A percentile compares a stretch with the other conserved stretches of the same genome.
Conservation (phyloP, 2,888 invertebrate species). For the Cephus pulcher region DNA sequence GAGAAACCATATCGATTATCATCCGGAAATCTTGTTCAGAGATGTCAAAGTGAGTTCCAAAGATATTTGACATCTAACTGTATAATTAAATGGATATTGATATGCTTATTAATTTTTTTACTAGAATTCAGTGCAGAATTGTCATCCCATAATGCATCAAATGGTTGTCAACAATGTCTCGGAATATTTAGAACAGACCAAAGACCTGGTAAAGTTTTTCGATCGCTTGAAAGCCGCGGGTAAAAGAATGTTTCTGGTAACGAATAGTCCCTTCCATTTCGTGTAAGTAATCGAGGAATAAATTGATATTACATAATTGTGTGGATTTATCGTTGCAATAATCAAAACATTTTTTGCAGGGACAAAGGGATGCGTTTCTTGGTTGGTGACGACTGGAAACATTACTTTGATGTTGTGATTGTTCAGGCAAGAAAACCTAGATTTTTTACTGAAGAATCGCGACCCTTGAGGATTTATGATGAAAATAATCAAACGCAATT, state of each 20-base stretch:
- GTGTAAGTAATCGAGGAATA: constrained; percentile 75
- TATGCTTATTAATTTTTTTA: constrained; percentile 47
- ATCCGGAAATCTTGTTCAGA: constrained; percentile 94
- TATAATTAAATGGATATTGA: not conserved
- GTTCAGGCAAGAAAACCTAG: constrained; percentile 95
- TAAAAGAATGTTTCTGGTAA: constrained; percentile 94
- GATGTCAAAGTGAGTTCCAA: constrained; percentile 82
- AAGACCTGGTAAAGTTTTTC: constrained; percentile 80
- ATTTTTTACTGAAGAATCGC: constrained; percentile 93
- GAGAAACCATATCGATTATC: constrained; percentile 89
- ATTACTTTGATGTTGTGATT: constrained; percentile 93
- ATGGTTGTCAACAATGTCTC: constrained; percentile 85
- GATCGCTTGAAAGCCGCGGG: constrained; percentile 77
- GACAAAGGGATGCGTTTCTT: constrained; percentile 92
- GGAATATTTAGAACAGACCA: constrained; percentile 83
- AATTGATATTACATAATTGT: constrained; percentile 1
- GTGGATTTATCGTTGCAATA: constrained; percentile 20
- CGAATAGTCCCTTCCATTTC: constrained; percentile 96
- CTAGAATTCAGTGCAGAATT: constrained; percentile 88
- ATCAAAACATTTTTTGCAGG: constrained; percentile 68
- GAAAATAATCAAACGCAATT: constrained; percentile 83
- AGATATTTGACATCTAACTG: not conserved
- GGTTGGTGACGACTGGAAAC: constrained; percentile 89
- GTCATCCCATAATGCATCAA: constrained; percentile 90
- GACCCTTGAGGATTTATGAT: constrained; percentile 91